These are phyloP conservation scores for Doris montereyensis DNA, from an alignment of 2,888 invertebrate species.

Conservation along the genomic window DNA sequence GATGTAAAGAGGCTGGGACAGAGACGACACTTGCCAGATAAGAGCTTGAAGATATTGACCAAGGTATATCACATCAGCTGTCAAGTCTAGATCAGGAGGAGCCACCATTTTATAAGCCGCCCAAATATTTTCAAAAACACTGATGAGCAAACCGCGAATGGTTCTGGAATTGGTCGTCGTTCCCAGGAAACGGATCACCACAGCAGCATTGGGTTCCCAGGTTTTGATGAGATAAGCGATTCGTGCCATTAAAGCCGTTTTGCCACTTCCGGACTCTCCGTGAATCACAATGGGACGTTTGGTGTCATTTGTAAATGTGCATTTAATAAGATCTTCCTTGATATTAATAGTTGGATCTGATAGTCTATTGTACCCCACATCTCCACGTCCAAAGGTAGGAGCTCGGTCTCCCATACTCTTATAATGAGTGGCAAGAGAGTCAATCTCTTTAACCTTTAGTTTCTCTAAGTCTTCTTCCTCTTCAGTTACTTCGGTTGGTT, in stretches of 20 bases:
- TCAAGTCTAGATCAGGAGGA: conserved; percentile 52
- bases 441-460: neutral
- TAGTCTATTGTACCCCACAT: conserved; percentile 44
- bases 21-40: conserved; percentile 53
- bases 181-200: conserved; percentile 61
- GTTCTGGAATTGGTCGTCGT: conserved; percentile 53
- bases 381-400: conserved; percentile 38
- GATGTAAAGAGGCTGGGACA: conserved; percentile 54
- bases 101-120: conserved; percentile 47
- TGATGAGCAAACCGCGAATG: conserved; percentile 51
- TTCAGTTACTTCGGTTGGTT: no score
- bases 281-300: conserved; percentile 54
- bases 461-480: neutral
- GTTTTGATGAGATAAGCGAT: conserved; percentile 47
- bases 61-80: conserved; percentile 55
- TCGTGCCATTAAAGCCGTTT: conserved; percentile 63
- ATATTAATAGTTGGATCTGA: conserved; percentile 48
- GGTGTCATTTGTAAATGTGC: conserved; percentile 41
- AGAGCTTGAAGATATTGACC: conserved; percentile 55
- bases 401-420: conserved; percentile 10
- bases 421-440: no score
- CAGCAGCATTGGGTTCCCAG: conserved; percentile 54
- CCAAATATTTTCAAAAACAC: conserved; percentile 58
- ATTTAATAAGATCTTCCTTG: conserved; percentile 39
- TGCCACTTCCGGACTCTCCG: conserved; percentile 64